A percentile compares a stretch with the other conserved stretches of the same genome.
Evolutionary conservation across 2,888 invertebrate species (phyloP).

Genomic region (Ormyrus pomaceus): DNA sequence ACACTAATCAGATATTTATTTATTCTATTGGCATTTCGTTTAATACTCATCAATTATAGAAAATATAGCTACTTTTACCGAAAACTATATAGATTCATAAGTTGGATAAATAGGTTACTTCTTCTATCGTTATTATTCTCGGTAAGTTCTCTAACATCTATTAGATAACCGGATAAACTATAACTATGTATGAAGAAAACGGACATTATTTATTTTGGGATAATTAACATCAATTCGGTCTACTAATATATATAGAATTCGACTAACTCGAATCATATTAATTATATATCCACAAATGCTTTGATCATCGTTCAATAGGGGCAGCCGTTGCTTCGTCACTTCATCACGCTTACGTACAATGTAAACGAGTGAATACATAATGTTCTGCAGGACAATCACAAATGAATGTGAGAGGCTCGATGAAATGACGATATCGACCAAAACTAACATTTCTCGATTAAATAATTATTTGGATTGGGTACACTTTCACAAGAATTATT

Average conservation of each 20-base stretch:
- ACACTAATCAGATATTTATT: constrained; percentile 33
- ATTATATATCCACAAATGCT: constrained; percentile 46
- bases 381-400: constrained; percentile 47
- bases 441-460: constrained; percentile 45
- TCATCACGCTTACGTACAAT: constrained; percentile 29
- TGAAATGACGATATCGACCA: constrained; percentile 55
- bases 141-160: constrained; percentile 27
- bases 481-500: constrained; percentile 58
- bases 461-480: constrained; percentile 51
- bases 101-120: constrained; percentile 17
- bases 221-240: constrained; percentile 36
- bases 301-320: constrained; percentile 39
- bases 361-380: constrained; percentile 17
- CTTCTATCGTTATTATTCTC: constrained; percentile 18
- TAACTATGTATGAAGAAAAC: constrained; percentile 31
- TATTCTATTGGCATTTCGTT: constrained; percentile 43
- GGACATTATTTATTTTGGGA: constrained; percentile 35
- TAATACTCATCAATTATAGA: constrained; percentile 15
- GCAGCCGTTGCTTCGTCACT: constrained; percentile 54
- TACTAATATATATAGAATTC: constrained; percentile 42
- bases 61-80: constrained; percentile 38
- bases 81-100: constrained; percentile 39
- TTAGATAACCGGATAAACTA: constrained; percentile 39
- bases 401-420: constrained; percentile 48
- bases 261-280: constrained; percentile 51